These are phyloP conservation scores for Rhorus exstirpatorius DNA, from an alignment of 2,888 invertebrate genomes.

Conservation along the genomic window DNA sequence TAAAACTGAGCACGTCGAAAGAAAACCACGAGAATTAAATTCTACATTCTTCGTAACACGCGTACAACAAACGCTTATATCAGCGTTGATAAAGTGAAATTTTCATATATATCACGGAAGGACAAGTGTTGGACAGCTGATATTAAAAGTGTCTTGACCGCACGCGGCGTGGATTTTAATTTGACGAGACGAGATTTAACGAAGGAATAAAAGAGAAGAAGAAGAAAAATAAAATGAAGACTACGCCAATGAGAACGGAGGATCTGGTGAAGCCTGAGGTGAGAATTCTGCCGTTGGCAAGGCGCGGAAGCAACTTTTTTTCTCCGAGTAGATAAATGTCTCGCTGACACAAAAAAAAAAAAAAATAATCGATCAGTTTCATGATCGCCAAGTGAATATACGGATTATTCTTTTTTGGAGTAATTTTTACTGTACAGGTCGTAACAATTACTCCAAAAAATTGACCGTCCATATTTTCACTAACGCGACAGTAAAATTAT, in stretches of 20 bases:
- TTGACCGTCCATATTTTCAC: too few species aligned
- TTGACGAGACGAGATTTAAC: not conserved
- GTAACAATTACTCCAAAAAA: too few species aligned
- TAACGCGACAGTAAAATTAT: too few species aligned
- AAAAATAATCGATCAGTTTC: too few species aligned
- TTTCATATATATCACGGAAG: not conserved
- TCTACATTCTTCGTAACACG: not conserved
- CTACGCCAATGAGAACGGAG: slow-evolving; percentile 79
- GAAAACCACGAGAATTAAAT: not conserved
- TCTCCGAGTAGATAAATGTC: not conserved
- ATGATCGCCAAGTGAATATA: too few species aligned
- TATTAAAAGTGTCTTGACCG: not conserved
- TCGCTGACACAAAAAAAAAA: not conserved
- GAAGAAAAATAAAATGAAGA: slow-evolving; percentile 83
- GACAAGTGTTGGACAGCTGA: not conserved
- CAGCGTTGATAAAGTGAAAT: slow-evolving; percentile 23
- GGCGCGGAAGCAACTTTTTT: slow-evolving; percentile 7
- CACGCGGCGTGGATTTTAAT: not conserved
- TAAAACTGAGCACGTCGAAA: not conserved
- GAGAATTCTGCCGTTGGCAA: slow-evolving; percentile 70
- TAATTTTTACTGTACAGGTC: too few species aligned
- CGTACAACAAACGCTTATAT: not conserved
- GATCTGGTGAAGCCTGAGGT: slow-evolving; percentile 83
- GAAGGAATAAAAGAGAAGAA: not conserved
- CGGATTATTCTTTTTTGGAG: too few species aligned